Conservation (phyloP, 2,888 invertebrate genomes). For the Melikaiella ostensackeni region DNA sequence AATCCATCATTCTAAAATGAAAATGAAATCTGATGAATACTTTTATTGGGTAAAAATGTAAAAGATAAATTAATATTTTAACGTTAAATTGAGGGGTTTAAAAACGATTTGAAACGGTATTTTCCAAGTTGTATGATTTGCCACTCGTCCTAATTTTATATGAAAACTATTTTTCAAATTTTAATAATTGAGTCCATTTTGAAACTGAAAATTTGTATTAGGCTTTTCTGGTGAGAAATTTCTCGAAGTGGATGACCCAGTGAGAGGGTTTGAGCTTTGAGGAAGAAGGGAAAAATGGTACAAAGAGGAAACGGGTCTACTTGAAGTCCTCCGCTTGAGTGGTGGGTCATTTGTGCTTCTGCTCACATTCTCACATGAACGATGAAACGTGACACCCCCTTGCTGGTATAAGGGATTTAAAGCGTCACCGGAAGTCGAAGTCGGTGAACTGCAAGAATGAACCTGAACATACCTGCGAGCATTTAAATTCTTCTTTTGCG, state of each 20-base stretch:
- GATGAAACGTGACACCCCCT: slow-evolving; percentile 48
- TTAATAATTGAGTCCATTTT: neutral
- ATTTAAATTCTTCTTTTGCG: slow-evolving; percentile 38
- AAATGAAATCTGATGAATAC: too few relatives aligned
- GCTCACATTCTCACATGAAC: slow-evolving; percentile 37
- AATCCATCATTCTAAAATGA: too few relatives aligned
- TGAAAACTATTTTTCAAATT: neutral
- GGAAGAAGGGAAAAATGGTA: slow-evolving; percentile 20
- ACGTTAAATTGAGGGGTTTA: too few relatives aligned
- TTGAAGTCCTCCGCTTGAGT: slow-evolving; percentile 35
- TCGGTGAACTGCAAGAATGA: slow-evolving; percentile 43
- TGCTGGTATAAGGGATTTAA: slow-evolving; percentile 50
- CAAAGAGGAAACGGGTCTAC: slow-evolving; percentile 38
- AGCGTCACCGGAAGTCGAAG: slow-evolving; percentile 53
- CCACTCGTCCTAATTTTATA: too few relatives aligned
- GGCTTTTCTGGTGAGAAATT: neutral
- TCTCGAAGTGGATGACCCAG: slow-evolving; percentile 14
- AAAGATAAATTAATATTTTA: too few relatives aligned
- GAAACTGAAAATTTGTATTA: neutral
- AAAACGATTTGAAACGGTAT: too few relatives aligned
- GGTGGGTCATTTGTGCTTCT: slow-evolving; percentile 34
- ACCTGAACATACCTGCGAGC: slow-evolving; percentile 27
- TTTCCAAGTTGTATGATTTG: too few relatives aligned
- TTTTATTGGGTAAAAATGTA: too few relatives aligned
- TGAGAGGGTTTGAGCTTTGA: slow-evolving; percentile 33